Evolutionary conservation across 2,888 invertebrate genomes (phyloP).

Genomic region (Sesia apiformis): DNA sequence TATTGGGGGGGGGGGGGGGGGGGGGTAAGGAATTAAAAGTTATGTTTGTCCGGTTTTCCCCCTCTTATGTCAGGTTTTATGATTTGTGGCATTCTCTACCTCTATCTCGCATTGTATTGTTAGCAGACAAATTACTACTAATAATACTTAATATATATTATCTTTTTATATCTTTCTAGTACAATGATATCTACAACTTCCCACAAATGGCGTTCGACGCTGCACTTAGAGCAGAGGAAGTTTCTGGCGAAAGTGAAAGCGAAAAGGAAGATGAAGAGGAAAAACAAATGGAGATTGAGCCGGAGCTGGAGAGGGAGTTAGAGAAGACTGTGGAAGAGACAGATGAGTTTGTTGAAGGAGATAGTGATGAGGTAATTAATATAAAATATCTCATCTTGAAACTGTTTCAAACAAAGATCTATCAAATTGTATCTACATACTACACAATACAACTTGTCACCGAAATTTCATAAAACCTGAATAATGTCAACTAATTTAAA

Average conservation of each 20-base stretch:
- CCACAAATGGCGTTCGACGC: conserved; percentile 96
- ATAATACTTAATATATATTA: too few relatives aligned
- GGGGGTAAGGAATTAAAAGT: too few relatives aligned
- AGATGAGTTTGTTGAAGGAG: conserved; percentile 82
- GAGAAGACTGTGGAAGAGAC: conserved; percentile 76
- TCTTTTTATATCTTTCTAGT: conserved; percentile 67
- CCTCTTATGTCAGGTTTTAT: too few relatives aligned
- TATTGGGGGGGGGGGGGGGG: too few relatives aligned
- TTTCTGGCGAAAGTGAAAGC: conserved; percentile 81
- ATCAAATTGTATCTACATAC: too few relatives aligned
- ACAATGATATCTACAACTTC: conserved; percentile 99
- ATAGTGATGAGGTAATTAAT: conserved; percentile 64
- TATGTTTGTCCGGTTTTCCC: too few relatives aligned
- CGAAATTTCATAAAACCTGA: too few relatives aligned
- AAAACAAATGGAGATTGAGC: conserved; percentile 67
- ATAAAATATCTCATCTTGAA: neutral
- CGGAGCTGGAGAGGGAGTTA: conserved; percentile 78
- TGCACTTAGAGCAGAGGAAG: conserved; percentile 90
- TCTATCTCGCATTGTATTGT: too few relatives aligned
- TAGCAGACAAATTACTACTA: too few relatives aligned
- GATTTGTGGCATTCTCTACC: too few relatives aligned
- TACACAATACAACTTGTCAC: too few relatives aligned
- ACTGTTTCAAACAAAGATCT: neutral
- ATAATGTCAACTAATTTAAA: too few relatives aligned
- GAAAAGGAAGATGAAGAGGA: conserved; percentile 77